Evolutionary conservation across 2,888 invertebrate species (phyloP).

Genomic region (Drosophila subquinaria): DNA sequence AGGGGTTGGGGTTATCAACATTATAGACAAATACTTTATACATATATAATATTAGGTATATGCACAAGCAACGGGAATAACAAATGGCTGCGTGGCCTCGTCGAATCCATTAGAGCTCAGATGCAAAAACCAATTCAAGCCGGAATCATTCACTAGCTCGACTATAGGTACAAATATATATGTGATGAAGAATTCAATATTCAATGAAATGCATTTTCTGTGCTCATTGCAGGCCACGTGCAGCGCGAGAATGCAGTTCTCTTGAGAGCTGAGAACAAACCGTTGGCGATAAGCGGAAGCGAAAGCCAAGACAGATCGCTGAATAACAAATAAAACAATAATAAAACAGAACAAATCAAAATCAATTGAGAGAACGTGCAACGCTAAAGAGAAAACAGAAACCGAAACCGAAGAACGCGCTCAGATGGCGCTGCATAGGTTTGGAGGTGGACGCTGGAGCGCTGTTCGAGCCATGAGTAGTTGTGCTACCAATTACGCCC

Average conservation of each 20-base stretch:
- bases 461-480: conserved; percentile 57
- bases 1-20: conserved; percentile 49
- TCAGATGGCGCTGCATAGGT: conserved; percentile 40
- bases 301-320: conserved; percentile 7
- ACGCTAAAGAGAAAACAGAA: not conserved
- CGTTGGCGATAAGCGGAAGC: conserved; percentile 46
- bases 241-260: conserved; percentile 57
- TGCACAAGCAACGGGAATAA: conserved; percentile 10
- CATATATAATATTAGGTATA: not conserved
- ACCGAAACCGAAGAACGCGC: conserved; percentile 9
- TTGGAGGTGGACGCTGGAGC: conserved; percentile 30
- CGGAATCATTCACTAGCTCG: conserved; percentile 24
- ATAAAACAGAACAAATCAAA: conserved; percentile 17
- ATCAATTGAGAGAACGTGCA: conserved; percentile 28
- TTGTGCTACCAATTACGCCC: conserved; percentile 74
- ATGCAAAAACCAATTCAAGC: conserved; percentile 47
- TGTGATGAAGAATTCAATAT: conserved; percentile 7
- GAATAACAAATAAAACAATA: conserved; percentile 3
- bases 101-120: conserved; percentile 17
- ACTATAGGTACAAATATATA: not conserved
- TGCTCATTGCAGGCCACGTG: conserved; percentile 69
- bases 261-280: conserved; percentile 37
- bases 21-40: not conserved
- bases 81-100: conserved; percentile 26
- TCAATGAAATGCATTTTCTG: conserved; percentile 23